Percentiles rank a stretch among this genome's conserved stretches.
Evolutionary conservation across 2,888 invertebrate species (phyloP).

Genomic region (Epicampocera succincta): DNA sequence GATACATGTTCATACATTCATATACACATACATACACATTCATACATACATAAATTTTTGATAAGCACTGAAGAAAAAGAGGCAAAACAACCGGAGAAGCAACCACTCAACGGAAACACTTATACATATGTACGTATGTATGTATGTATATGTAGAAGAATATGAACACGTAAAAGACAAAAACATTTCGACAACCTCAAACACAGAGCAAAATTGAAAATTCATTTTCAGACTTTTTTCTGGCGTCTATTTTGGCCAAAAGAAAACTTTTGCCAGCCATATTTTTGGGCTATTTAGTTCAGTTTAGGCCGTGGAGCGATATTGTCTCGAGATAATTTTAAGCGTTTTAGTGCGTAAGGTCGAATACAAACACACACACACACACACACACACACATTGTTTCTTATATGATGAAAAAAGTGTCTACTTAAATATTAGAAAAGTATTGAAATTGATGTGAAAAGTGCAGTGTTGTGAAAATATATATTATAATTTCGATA

Average conservation of each 20-base stretch:
- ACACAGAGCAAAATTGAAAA: slow-evolving; percentile 52
- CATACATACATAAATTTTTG: neutral
- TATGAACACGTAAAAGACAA: slow-evolving; percentile 38
- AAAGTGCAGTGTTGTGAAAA: no score
- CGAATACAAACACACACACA: slow-evolving; percentile 28
- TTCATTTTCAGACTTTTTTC: slow-evolving; percentile 18
- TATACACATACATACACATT: no score
- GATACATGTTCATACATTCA: neutral
- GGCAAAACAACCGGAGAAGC: slow-evolving; percentile 49
- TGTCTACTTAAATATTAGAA: slow-evolving; percentile 25
- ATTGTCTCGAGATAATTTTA: slow-evolving; percentile 61
- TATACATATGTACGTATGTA: no score
- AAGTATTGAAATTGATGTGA: no score
- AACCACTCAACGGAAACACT: slow-evolving; percentile 64
- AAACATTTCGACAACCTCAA: slow-evolving; percentile 54
- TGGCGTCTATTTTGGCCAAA: slow-evolving; percentile 49
- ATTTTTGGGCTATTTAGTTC: slow-evolving; percentile 56
- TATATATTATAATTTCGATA: no score
- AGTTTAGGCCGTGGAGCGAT: slow-evolving; percentile 68
- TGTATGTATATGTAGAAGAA: no score
- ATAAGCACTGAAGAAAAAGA: neutral
- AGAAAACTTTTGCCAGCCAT: slow-evolving; percentile 61
- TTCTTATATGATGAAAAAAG: slow-evolving; percentile 9
- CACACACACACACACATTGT: neutral
- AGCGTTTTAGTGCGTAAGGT: slow-evolving; percentile 67